phyloP scores from a whole-genome alignment of 2,113 vertebrate species.

The Garra rufa region DNA sequence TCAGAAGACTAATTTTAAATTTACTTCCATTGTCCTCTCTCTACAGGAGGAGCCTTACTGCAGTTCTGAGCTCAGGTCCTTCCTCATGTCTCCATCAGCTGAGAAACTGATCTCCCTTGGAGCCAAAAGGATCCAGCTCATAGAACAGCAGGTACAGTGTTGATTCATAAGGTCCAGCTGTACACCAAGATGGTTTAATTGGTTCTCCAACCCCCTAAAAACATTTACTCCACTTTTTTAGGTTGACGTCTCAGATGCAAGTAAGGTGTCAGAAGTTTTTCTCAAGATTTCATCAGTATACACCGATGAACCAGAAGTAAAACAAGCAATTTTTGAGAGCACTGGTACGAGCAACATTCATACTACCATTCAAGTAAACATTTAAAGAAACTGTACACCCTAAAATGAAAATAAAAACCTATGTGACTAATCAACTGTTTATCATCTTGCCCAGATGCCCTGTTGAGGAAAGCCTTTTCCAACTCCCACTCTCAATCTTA shows the following conservation, averaged over 20 bases:
- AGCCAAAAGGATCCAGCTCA: conserved; percentile 82
- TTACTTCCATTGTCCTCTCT: not conserved
- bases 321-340: conserved; percentile 79
- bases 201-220: not conserved
- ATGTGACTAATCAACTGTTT: not conserved
- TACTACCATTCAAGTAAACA: not conserved
- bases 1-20: not conserved
- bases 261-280: conserved; percentile 86
- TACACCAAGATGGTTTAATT: not conserved
- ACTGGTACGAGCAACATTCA: conserved; percentile 63
- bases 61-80: conserved; percentile 82
- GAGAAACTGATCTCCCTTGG: conserved; percentile 92
- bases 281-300: conserved; percentile 92
- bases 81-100: conserved; percentile 91
- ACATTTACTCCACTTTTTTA: conserved; percentile 56
- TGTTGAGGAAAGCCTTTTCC: conserved; percentile 88
- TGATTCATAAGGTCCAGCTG: not conserved
- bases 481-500: conserved; percentile 83
- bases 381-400: not conserved
- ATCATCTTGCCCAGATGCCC: conserved; percentile 74
- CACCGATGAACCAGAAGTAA: conserved; percentile 85
- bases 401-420: not conserved
- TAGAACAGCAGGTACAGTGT: conserved; percentile 85
- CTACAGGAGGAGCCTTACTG: conserved; percentile 78
- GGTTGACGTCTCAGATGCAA: conserved; percentile 86